Evolutionary conservation across 2,797 vertebrate species (phyloP), one percentile per base, ranked within the genome.

Genomic region (Lepidocolaptes lacrymiger): DNA sequence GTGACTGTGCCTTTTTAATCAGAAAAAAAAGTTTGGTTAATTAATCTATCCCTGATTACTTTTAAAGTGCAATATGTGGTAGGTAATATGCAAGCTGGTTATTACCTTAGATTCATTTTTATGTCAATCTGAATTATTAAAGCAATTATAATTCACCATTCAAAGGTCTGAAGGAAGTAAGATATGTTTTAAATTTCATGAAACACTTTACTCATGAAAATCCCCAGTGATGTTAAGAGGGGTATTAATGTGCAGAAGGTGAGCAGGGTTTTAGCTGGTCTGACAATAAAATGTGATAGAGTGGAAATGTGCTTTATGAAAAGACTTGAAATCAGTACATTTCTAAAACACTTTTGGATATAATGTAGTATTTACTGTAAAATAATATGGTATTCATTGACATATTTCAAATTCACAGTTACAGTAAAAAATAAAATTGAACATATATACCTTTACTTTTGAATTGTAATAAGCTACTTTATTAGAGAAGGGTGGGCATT

Each of bases 101-200:
- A 93, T 95, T 95, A 80, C 73, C 76, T 92, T 77, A 59, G 88
- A 89, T 92, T 95, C 46, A 83, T 92, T 96, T 94, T 89, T 72
- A 83, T 91, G 79, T 75, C 83, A 69, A 76, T 84, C 69, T 95
- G 80, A 90, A 91, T 97, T 95, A 95, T 95, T 95, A 95, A 96
- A 93, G 76, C 77, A 90, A 88, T 97, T 95, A 66, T 90, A 96
- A 95, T 93, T 95, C 67, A 63, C 73, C 41, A 52, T 93, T 94
- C 79, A 78, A 55, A 90, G 85, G 83, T 58, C 79, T 62, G 62
- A 78, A 89, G 76, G 82, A 95, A 91, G 77, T 84, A 89, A 89
- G 88, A 72, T 72, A 51, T 48, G 66, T 76, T 94, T 90, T 92
- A 95, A 93, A 90, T 91, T 92, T 91, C 85, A 75, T 71, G 32